Evolutionary conservation across 2,113 vertebrate genomes (phyloP), one percentile per base, ranked within the genome.

Genomic region (Dendropsophus ebraccatus): DNA sequence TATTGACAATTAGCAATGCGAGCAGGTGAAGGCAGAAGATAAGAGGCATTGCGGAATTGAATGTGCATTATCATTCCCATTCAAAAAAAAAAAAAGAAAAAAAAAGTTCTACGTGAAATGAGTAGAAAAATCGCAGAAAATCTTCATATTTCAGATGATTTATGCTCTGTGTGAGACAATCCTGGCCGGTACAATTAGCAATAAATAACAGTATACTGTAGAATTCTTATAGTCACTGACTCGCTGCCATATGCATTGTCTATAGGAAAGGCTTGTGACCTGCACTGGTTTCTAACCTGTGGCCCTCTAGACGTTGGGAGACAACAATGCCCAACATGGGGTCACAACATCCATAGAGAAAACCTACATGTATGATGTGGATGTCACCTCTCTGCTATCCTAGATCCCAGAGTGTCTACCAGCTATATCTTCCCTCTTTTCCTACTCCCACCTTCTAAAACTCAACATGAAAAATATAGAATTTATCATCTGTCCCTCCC

Each of bases 11-110:
- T 74, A 74, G 69, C 21, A 74, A 83, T 83, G 82, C 32, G 60
- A 60, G n/a, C 70, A 83, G 82, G 82, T 83, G 82, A 83, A 37
- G 47, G 58, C 5, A 47, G 28, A 60, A 74, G 81, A 83, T 83
- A 83, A 83, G 69, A 32, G n/a, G 12, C 23, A 21, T 35, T 67
- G 16, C 58, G 74, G 56, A 83, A 73, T 73, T 83, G 32, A 23
- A 83, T 58, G 69, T 9, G n/a, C 28, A 58, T 83, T 58, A 73
- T 35, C 47, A 37, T 41, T n/a, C 5, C 32, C 4, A 56, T 54
- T 41, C 21, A 23, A 41, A 58, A 30, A 32, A 54, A n/a, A n/a
- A n/a, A n/a, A n/a, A 23, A 45, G 41, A 32, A 35, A 56, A n/a
- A 45, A 60, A 32, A 35, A 56, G 32, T 35, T 50, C n/a, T 32